Base-by-base conservation (phyloP, 2,888 invertebrate genomes). In the Pardosa pseudoannulata region DNA sequence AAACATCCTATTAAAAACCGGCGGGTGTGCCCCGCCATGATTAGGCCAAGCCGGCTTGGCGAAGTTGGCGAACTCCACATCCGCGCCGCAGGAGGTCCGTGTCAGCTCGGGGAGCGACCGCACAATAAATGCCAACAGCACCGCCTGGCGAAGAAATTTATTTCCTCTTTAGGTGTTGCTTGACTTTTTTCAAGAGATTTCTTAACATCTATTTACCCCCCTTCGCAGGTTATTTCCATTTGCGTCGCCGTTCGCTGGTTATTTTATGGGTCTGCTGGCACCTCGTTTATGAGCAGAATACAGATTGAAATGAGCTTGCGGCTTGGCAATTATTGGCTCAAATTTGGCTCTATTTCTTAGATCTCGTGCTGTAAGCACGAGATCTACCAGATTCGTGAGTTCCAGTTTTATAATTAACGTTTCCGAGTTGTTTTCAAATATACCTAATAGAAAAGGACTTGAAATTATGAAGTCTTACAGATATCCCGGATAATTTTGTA, bases 121-220 rank as follows among this genome's bases (percentile, higher is more conserved):
- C 27, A 23, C 32, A 62, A 71, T 74, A 74, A 74, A 74, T 68
- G 74, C 68, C 68, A 81, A 36, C 50, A 56, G 13, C 79, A 56
- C 67, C 67, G 67, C 67, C 36, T 68, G 27, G 16, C 68, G 50
- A 74, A 65, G 73, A 67, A 81, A 75, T 74, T 81, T 81, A 81
- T 81, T 74, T 56, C 71, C 67, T 74, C 29, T 46, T 68, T 46
- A 74, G 80, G 67, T 73, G 73, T 73, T 72, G 71, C 71, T 56
- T 70, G 62, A 76, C 74, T 64, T 39, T n/a, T 78, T 70, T 67
- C 27, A 7, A 5, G n/a, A n/a, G n/a, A 71, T 79, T 71, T 79
- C 64, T 28, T 36, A 56, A 29, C 71, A 64, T 79, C 27, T 72
- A 72, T 72, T 71, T 39, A 28, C 29, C 68, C 28, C 39, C 39